Evolutionary conservation across 2,888 invertebrate species (phyloP), one percentile per base, ranked within the genome.

Genomic region (Tetranychus truncatus): DNA sequence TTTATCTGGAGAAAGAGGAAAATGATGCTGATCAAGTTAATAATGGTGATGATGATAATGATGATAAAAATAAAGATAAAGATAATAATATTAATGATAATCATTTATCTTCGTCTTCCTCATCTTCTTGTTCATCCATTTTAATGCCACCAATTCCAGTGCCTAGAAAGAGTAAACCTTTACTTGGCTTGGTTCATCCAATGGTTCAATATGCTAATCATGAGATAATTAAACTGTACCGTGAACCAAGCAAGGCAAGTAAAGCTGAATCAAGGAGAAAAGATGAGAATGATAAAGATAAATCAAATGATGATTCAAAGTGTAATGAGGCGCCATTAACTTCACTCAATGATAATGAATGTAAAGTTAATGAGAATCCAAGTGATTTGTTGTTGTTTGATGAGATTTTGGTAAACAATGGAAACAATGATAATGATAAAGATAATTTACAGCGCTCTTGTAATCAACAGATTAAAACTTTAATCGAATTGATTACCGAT

Each of bases 131-230:
- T 20, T 24, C 20, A 21, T 69, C 69, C n/a, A n/a, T 9, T 6
- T 44, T n/a, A n/a, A 24, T 34, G 15, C 44, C 45, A 46, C 72
- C 72, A 34, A 18, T 45, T 15, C 72, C 72, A 72, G 44, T 72
- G 72, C 72, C 72, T 44, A 20, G 72, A 44, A 72, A 72, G 34
- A 72, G 45, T 44, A 72, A 46, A 72, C 18, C 44, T n/a, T 9
- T 44, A n/a, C 15, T 44, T 44, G 24, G 20, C 9, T n/a, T 11
- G 5, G 6, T 24, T 24, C 5, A n/a, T 6, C 6, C 21, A 72
- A 46, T 15, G 15, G 20, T 72, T 18, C 72, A 72, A n/a, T 72
- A 72, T 46, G 72, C 72, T 18, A 72, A 72, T 72, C 72, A 72
- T n/a, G 72, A 72, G 44, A 34, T 69, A 24, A 69, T 69, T 24